Percentiles rank a stretch among this genome's conserved stretches.
Conservation (phyloP, 2,113 vertebrate genomes). For the Toxotes jaculatrix region DNA sequence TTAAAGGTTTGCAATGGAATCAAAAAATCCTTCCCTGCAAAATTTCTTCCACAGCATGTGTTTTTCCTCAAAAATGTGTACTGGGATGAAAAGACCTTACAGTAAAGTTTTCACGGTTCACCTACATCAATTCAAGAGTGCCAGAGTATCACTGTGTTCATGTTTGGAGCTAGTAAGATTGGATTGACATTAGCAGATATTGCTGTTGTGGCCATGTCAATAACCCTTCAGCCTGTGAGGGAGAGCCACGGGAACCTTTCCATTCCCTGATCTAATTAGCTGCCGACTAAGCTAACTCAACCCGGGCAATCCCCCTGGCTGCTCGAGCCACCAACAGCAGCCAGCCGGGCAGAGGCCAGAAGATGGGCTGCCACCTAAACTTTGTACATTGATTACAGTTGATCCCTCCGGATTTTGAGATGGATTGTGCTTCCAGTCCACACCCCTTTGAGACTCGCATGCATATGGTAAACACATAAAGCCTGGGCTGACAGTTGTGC, state of each 20-base stretch:
- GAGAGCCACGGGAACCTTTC: conserved; percentile 57
- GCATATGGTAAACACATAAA: conserved; percentile 62
- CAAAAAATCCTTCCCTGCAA: neutral
- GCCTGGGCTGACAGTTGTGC: conserved; percentile 27
- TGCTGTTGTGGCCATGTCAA: conserved; percentile 73
- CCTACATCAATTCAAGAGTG: conserved; percentile 10
- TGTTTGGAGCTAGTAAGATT: conserved; percentile 55
- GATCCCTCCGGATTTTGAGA: conserved; percentile 72
- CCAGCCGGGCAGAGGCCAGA: conserved; percentile 68
- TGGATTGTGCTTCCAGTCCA: conserved; percentile 55
- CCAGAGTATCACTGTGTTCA: conserved; percentile 25
- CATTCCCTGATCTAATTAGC: conserved; percentile 78
- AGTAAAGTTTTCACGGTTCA: conserved; percentile 25
- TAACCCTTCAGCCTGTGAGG: conserved; percentile 68
- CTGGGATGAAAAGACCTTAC: neutral
- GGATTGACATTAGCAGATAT: conserved; percentile 69
- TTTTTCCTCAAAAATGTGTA: neutral
- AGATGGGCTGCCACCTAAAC: conserved; percentile 76
- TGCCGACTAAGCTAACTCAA: conserved; percentile 64
- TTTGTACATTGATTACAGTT: conserved; percentile 80
- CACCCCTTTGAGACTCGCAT: conserved; percentile 40
- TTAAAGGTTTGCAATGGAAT: neutral
- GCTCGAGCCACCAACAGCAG: conserved; percentile 61
- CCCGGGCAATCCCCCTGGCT: conserved; percentile 48
- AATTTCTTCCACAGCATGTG: neutral